Base-by-base conservation (phyloP, 1,140 invertebrate genomes). In the Mizuhopecten yessoensis region DNA sequence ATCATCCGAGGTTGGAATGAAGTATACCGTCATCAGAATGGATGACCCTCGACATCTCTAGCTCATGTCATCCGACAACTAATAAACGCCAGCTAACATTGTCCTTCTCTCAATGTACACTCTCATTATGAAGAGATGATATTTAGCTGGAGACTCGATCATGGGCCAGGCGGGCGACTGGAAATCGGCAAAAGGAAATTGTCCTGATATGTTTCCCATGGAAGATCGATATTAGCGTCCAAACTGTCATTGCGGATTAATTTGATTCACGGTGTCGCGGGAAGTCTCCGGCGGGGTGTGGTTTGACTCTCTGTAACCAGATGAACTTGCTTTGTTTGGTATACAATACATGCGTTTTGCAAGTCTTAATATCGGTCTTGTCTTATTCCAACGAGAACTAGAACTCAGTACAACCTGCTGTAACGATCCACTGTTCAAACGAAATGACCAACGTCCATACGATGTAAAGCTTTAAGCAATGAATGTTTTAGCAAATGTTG, bases 151-250 rank as follows among this genome's bases (percentile, higher is more conserved):
- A 23, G 57, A 75, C 57, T 75, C n/a, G 23, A 29, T 75, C 5
- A 29, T 75, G 57, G 36, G 57, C n/a, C 42, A 7, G 23, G 23
- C 23, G 17, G 29, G 17, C 57, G n/a, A 75, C 9, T n/a, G 9
- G 1, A n/a, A 17, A 75, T 7, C 57, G 57, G 9, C 57, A 3
- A 75, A 1, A 75, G 57, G 57, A 75, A 75, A 75, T 75, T n/a
- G 57, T 75, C 23, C 57, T 75, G 57, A 75, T 75, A 75, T 29
- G 23, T n/a, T 75, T 75, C 11, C 57, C n/a, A 29, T n/a, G n/a
- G 57, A 75, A n/a, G 57, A 75, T 75, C 57, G 57, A 75, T 75
- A n/a, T 29, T 75, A 75, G 20, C n/a, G 57, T 29, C 57, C 57
- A 23, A 75, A 75, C 57, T 29, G 57, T 75, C 57, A 75, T 29